A percentile compares a stretch with the other conserved stretches of the same genome.
Conservation (phyloP, 2,888 invertebrate species). For the Lysandra bellargus region DNA sequence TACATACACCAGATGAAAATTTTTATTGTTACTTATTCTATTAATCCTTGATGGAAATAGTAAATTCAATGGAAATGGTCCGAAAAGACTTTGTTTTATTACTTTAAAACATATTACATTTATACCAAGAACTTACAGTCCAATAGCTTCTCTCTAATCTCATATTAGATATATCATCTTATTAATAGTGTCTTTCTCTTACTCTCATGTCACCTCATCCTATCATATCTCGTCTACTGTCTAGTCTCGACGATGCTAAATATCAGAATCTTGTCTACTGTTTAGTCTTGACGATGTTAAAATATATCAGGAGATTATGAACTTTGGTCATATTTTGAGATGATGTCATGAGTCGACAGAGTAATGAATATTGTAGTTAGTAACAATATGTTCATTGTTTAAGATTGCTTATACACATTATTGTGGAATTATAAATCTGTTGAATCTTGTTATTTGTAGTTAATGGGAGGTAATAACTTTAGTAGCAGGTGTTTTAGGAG, state of each 20-base stretch:
- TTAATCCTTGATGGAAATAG: too few species aligned
- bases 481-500: background rate
- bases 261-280: background rate
- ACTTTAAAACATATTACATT: too few species aligned
- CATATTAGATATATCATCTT: too few species aligned
- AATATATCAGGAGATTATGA: background rate
- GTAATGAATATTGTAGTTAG: background rate
- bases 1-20: too few species aligned
- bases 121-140: too few species aligned
- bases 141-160: too few species aligned
- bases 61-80: too few species aligned
- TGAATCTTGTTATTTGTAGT: background rate
- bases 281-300: background rate
- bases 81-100: too few species aligned
- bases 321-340: slow-evolving; percentile 22
- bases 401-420: background rate
- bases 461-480: background rate
- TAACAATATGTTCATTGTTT: background rate
- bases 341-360: slow-evolving; percentile 9
- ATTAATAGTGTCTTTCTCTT: too few species aligned
- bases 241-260: background rate
- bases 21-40: too few species aligned
- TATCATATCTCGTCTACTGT: background rate
- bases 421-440: background rate
- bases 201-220: too few species aligned